phyloP scores from a whole-genome alignment of 2,888 invertebrate genomes.

The Oscheius sp. region DNA sequence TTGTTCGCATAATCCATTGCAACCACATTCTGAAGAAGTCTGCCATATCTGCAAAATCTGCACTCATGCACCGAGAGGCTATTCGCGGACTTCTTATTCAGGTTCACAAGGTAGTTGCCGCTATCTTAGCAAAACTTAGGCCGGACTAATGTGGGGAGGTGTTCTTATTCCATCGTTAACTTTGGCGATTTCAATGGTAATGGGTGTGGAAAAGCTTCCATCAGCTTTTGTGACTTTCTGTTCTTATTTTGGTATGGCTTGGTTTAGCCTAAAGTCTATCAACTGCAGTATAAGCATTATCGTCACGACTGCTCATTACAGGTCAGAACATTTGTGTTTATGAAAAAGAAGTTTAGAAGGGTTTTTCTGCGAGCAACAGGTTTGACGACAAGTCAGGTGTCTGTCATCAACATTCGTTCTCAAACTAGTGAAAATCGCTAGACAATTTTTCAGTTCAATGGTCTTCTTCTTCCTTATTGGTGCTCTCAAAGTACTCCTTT shows the following conservation, averaged over 20 bases:
- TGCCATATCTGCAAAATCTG: background rate
- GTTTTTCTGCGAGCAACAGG: no score
- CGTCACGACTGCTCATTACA: background rate
- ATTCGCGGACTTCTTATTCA: conserved; percentile 6
- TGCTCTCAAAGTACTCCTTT: conserved; percentile 58
- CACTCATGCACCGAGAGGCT: background rate
- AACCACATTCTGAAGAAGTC: background rate
- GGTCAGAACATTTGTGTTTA: background rate
- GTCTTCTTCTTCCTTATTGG: conserved; percentile 25
- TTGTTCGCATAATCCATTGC: background rate
- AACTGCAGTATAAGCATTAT: conserved; percentile 3
- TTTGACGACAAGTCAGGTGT: no score
- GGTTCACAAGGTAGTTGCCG: background rate
- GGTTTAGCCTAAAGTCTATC: conserved; percentile 11
- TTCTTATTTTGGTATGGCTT: background rate
- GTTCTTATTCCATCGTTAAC: background rate
- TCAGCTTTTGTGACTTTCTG: background rate
- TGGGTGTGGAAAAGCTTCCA: background rate
- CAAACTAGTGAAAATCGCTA: background rate
- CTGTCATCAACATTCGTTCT: no score
- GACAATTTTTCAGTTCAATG: background rate
- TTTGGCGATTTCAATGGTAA: background rate
- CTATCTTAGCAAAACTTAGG: background rate
- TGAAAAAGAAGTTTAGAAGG: no score
- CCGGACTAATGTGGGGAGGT: conserved; percentile 14